Conservation (phyloP, 1,140 invertebrate species). For the Cotesia chilonis region DNA sequence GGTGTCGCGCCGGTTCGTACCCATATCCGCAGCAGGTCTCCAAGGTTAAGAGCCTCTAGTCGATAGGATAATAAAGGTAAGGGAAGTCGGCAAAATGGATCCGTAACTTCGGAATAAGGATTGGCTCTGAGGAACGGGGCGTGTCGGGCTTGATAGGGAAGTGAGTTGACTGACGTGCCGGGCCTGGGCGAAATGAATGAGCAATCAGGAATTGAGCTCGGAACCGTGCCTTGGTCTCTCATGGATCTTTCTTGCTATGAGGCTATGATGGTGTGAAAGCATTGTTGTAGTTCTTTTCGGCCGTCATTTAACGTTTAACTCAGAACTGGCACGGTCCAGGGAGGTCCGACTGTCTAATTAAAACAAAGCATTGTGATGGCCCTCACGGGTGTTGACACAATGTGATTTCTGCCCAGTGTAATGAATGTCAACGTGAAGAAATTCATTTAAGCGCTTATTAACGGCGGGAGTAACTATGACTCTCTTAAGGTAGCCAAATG, state of each 20-base stretch:
- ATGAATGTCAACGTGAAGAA: slow-evolving; percentile 74
- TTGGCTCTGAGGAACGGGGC: slow-evolving; percentile 79
- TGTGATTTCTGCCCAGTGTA: slow-evolving; percentile 82
- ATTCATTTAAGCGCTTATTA: neutral
- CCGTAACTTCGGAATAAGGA: slow-evolving; percentile 83
- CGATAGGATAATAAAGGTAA: slow-evolving; percentile 90
- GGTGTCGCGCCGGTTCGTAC: too few species aligned
- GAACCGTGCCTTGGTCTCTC: slow-evolving; percentile 40
- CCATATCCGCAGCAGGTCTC: too few species aligned
- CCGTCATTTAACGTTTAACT: slow-evolving; percentile 73
- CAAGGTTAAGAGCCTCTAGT: slow-evolving; percentile 90
- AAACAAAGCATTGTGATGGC: slow-evolving; percentile 85
- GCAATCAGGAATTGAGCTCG: slow-evolving; percentile 45
- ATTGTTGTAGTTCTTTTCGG: slow-evolving; percentile 26
- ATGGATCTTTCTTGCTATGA: too few species aligned
- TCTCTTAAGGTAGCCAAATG: slow-evolving; percentile 63
- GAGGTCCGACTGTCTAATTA: slow-evolving; percentile 86
- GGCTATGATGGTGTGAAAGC: too few species aligned
- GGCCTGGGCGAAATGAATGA: slow-evolving; percentile 53
- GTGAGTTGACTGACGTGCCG: slow-evolving; percentile 56
- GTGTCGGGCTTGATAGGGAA: slow-evolving; percentile 70
- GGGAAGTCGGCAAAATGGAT: slow-evolving; percentile 85
- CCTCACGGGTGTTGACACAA: slow-evolving; percentile 69
- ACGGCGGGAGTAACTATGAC: neutral
- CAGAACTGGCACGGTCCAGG: slow-evolving; percentile 83